Base-by-base conservation (phyloP, 2,113 vertebrate species). In the Megalops atlanticus region DNA sequence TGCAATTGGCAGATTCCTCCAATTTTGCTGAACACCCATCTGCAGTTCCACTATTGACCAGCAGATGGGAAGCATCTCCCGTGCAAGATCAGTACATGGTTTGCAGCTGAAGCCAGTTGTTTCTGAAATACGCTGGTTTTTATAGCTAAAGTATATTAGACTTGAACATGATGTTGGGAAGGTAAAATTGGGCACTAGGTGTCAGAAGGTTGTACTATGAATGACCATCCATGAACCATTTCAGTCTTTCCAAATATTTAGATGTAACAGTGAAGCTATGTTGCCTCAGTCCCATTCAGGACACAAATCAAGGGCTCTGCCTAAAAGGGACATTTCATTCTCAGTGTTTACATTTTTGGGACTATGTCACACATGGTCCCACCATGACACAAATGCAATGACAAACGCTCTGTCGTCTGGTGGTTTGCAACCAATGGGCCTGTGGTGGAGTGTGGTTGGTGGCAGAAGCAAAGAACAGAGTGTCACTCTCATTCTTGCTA, bases 21-120 rank as follows among this genome's bases (percentile, higher is more conserved):
- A 3, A 54, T 54, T 54, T 54, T 2, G 0, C 49, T 6, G 2
- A 49, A 21, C 16, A 21, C 24, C 0, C 31, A 78, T 33, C 58
- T 31, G 54, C 14, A 79, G 33, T 79, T 70, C 77, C 12, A 38
- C 27, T 6, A 3, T 70, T 15, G 64, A 11, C 77, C 77, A 70
- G 58, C 14, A 69, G 77, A 43, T 47, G 77, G 58, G 33, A 64
- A 16, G 31, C 43, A 3, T 27, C 77, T 79, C 58, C 43, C 31
- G 31, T n/a, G 33, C 27, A 33, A 79, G 7, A 15, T 8, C 15
- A 15, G 15, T 68, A 11, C 27, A 16, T 43, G n/a, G 2, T 31
- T 70, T 27, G n/a, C n/a, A n/a, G n/a, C n/a, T 54, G 18, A 21
- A 54, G 15, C 15, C 3, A 79, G 31, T 24, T 36, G 8, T 49